phyloP scores from a whole-genome alignment of 2,888 invertebrate genomes.

The Protophormia terraenovae region DNA sequence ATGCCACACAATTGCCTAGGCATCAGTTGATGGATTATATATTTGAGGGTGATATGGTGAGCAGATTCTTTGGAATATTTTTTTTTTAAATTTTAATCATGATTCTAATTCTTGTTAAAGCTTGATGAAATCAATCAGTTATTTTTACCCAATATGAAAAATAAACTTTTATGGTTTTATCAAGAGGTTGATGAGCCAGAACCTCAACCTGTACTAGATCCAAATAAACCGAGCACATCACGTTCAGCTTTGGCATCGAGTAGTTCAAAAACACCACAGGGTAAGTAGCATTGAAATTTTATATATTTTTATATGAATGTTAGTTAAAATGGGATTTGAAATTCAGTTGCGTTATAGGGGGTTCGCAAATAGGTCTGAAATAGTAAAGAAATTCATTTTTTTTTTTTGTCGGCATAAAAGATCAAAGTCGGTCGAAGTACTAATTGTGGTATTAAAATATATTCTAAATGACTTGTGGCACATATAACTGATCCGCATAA shows the following conservation, averaged over 20 bases:
- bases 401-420: no score
- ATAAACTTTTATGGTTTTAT: slow-evolving; percentile 93
- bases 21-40: slow-evolving; percentile 95
- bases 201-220: slow-evolving; percentile 77
- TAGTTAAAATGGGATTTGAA: no score
- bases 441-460: no score
- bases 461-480: no score
- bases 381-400: no score
- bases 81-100: background rate
- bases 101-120: slow-evolving; percentile 79
- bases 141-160: slow-evolving; percentile 92
- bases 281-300: slow-evolving; percentile 71
- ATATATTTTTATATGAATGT: no score
- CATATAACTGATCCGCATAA: no score
- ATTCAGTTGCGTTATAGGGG: no score
- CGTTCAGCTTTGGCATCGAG: slow-evolving; percentile 82
- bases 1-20: slow-evolving; percentile 90
- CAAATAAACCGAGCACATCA: slow-evolving; percentile 82
- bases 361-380: no score
- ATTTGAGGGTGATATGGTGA: slow-evolving; percentile 93
- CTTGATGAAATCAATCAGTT: slow-evolving; percentile 94
- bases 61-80: slow-evolving; percentile 10
- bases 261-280: slow-evolving; percentile 81
- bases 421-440: no score
- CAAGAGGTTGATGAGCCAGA: slow-evolving; percentile 91